Evolutionary conservation across 2,888 invertebrate species (phyloP).

Genomic region (Drosophila mercatorum): DNA sequence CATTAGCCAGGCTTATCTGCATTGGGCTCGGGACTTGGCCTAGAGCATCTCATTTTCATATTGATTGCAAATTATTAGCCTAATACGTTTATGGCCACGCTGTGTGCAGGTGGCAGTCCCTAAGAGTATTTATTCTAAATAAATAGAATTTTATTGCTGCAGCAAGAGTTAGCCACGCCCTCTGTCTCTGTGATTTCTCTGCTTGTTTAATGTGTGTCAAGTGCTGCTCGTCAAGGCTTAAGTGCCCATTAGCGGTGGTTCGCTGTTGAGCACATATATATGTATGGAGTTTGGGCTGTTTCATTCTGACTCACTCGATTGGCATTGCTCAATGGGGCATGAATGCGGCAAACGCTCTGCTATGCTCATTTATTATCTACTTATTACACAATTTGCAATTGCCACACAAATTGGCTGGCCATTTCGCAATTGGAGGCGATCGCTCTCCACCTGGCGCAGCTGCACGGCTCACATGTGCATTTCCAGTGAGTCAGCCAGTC

Average conservation of each 20-base stretch:
- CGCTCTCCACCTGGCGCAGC: constrained; percentile 69
- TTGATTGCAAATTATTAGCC: constrained; percentile 71
- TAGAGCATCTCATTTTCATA: constrained; percentile 52
- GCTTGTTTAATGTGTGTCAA: constrained; percentile 69
- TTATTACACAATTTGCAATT: constrained; percentile 71
- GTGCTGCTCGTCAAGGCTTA: constrained; percentile 62
- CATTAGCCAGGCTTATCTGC: constrained; percentile 44
- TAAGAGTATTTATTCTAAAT: neutral
- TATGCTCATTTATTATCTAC: constrained; percentile 67
- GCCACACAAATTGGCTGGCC: constrained; percentile 47
- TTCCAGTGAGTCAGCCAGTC: constrained; percentile 50
- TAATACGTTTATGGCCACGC: constrained; percentile 57
- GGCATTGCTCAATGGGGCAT: constrained; percentile 68
- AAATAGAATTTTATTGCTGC: neutral
- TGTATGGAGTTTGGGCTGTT: constrained; percentile 13
- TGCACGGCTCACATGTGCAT: constrained; percentile 35
- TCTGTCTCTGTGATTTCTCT: neutral
- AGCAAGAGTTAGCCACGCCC: neutral
- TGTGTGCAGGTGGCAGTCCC: constrained; percentile 29
- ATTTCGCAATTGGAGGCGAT: constrained; percentile 62
- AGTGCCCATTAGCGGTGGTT: constrained; percentile 62
- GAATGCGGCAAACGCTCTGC: constrained; percentile 62
- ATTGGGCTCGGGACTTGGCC: constrained; percentile 19
- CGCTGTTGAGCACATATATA: neutral
- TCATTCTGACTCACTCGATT: constrained; percentile 48